Base-by-base conservation (phyloP, 2,888 invertebrate species). In the Phania funesta region DNA sequence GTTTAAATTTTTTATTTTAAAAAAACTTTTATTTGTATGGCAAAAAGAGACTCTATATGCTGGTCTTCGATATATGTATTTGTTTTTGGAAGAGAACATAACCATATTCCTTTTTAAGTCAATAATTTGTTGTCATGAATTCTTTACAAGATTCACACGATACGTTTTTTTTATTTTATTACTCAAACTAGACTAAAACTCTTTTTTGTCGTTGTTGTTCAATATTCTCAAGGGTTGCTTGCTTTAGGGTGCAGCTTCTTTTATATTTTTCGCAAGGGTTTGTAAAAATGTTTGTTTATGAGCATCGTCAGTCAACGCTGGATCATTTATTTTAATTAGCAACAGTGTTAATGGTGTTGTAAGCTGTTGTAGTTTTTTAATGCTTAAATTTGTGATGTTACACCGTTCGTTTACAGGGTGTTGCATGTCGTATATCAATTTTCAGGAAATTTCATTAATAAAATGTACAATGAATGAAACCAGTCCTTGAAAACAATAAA, bases 321-420 rank as follows among this genome's bases (percentile, higher is more conserved):
- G 82, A 85, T 85, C 85, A 85, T 85, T 85, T 84, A 85, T 85
- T 85, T 85, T 84, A 85, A 85, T 85, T 85, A 85, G 85, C 84
- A 84, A 83, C 84, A 85, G 82, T 84, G 80, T 84, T 84, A 76
- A 78, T 84, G 82, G 78, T 81, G 73, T 58, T 68, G 67, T 73
- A 78, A 80, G 67, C 67, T 62, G 44, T 67, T 80, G 67, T 71
- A 73, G 48, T 44, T 68, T 71, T 67, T 78, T 48, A 24, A 65
- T 38, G 35, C 32, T 3, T 11, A 22, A 38, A 24, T 52, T 75
- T 54, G 8, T 35, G 26, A 44, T 62, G 22, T 35, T 56, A 8
- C 29, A 9, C 2, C 32, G 6, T 0, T 11, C n/a, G 1, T 29
- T 5, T 16, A 64, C n/a, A 64, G 64, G 52, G 71, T 62, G 20